Percentiles rank a stretch among this genome's conserved stretches.
Evolutionary conservation across 2,888 invertebrate genomes (phyloP).

Genomic region (Stenolophus ochropezus): DNA sequence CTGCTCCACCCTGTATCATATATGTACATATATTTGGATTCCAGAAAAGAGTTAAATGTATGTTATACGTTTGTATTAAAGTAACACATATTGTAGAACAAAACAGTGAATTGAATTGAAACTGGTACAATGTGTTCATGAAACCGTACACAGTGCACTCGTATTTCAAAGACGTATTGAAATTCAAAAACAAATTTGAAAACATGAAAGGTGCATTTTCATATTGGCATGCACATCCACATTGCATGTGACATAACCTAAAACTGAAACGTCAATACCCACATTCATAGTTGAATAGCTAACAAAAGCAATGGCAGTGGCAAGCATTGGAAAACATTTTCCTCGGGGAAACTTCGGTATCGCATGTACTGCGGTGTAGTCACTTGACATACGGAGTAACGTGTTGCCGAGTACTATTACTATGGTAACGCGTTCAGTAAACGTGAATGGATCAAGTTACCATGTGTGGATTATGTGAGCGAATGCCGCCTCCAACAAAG

Average conservation of each 20-base stretch:
- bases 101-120: no score
- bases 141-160: no score
- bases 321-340: neutral
- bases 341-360: conserved; percentile 8
- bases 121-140: no score
- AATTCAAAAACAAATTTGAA: neutral
- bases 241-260: neutral
- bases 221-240: neutral
- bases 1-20: no score
- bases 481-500: conserved; percentile 13
- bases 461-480: conserved; percentile 41
- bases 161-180: neutral
- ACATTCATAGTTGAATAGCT: neutral
- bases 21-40: no score
- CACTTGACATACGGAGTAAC: conserved; percentile 19
- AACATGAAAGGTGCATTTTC: neutral
- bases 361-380: neutral
- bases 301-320: neutral
- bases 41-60: no score
- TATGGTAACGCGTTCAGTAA: conserved; percentile 18
- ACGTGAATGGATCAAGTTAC: conserved; percentile 51
- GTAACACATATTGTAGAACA: no score
- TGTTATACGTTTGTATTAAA: no score
- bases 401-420: conserved; percentile 13
- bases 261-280: neutral